Evolutionary conservation across 2,113 vertebrate species (phyloP).

Genomic region (Pseudorhombus dupliciocellatus): DNA sequence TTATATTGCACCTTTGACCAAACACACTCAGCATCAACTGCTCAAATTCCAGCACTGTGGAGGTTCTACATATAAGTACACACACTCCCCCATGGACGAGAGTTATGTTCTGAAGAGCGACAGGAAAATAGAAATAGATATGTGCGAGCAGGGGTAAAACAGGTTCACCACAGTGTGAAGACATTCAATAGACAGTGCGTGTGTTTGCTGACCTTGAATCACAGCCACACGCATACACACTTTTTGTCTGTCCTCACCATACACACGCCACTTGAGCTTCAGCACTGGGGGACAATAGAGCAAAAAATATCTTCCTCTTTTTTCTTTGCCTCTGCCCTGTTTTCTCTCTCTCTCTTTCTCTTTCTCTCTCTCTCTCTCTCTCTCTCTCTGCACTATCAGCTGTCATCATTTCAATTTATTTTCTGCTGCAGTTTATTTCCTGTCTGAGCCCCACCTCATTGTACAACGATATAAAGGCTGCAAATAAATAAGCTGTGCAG

Average conservation of each 20-base stretch:
- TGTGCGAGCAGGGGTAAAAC: background rate
- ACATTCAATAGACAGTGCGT: conserved; percentile 28
- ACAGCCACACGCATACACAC: conserved; percentile 26
- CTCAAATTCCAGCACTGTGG: background rate
- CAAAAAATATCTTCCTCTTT: conserved; percentile 47
- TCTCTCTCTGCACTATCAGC: conserved; percentile 8
- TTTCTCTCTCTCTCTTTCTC: conserved; percentile 22
- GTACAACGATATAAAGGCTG: conserved; percentile 37
- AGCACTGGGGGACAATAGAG: conserved; percentile 47
- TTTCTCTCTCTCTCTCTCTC: conserved; percentile 23
- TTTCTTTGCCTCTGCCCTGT: conserved; percentile 18
- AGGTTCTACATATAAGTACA: background rate
- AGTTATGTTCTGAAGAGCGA: conserved; percentile 32
- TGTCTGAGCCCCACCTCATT: conserved; percentile 12
- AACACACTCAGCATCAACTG: background rate
- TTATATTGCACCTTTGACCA: too few relatives aligned
- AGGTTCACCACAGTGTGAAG: conserved; percentile 39
- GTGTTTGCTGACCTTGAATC: conserved; percentile 51
- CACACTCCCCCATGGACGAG: conserved; percentile 18
- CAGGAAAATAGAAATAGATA: conserved; percentile 37
- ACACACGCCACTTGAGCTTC: conserved; percentile 57
- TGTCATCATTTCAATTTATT: conserved; percentile 57
- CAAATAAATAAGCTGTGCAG: conserved; percentile 22
- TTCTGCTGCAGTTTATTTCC: conserved; percentile 33
- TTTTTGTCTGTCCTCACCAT: conserved; percentile 68